Conservation (phyloP, 1,140 invertebrate genomes). For the Melipona quadrifasciata region DNA sequence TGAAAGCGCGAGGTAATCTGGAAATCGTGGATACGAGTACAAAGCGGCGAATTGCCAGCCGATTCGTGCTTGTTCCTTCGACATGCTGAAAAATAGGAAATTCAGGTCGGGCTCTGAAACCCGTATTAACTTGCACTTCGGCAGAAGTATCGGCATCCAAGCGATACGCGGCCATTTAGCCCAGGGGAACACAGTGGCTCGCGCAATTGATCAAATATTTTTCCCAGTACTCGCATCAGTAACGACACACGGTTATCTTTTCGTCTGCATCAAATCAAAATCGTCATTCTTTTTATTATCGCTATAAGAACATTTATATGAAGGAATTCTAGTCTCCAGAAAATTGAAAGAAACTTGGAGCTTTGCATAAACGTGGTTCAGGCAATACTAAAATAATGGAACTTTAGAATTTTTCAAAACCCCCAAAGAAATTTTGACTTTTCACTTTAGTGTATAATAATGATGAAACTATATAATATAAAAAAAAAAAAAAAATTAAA, state of each 20-base stretch:
- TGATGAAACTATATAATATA: no score
- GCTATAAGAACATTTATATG: no score
- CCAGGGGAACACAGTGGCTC: not conserved
- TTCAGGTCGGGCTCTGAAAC: not conserved
- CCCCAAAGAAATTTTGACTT: no score
- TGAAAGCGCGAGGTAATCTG: not conserved
- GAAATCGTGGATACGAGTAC: not conserved
- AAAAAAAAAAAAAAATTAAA: no score
- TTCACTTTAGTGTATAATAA: no score
- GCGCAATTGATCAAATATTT: constrained; percentile 2
- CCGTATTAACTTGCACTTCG: not conserved
- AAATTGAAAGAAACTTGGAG: no score
- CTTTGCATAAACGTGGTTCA: no score
- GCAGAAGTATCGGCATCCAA: not conserved
- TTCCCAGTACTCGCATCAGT: not conserved
- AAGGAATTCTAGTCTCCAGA: no score
- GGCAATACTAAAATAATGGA: no score
- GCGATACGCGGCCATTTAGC: not conserved
- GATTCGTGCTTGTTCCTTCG: not conserved
- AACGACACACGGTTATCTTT: not conserved
- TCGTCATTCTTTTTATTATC: no score
- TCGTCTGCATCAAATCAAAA: not conserved
- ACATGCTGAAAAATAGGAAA: not conserved
- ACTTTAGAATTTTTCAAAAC: no score
- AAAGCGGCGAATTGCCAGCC: not conserved